Evolutionary conservation across 1,140 invertebrate species (phyloP), one percentile per base, ranked within the genome.

Genomic region (Zaprionus davidi): DNA sequence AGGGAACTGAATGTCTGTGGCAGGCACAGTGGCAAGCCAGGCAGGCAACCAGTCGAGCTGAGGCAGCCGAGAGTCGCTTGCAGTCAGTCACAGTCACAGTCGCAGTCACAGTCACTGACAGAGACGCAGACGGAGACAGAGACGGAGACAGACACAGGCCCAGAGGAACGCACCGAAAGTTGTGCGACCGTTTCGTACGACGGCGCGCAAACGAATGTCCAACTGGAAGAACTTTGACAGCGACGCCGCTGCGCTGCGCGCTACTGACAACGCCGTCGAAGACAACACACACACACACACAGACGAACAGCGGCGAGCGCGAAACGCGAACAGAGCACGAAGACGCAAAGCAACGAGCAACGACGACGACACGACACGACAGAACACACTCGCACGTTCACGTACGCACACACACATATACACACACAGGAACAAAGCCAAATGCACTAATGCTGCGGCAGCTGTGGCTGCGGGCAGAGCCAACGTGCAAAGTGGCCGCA

Each of bases 201-300:
- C 91, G 90, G 90, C 90, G 80, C 90, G 86, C 90, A 90, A 91
- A 78, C 81, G 86, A 91, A 91, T 91, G 80, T 90, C 36, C 38
- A 60, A 71, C 60, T 71, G 78, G 76, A 91, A 90, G 82, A 88
- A 88, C 86, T 88, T 71, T 73, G 66, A 57, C 62, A 60, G 65
- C 76, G 60, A 75, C 66, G 78, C 68, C 53, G 83, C 63, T 72
- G 56, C 56, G 46, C 46, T 20, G 46, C 46, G 46, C 13, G 38
- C 31, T 34, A 34, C 46, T 51, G 46, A 46, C 6, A 46, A 13
- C 62, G 71, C 57, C 67, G 74, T 51, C 28, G 66, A 79, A 74
- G 58, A 71, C 55, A 63, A 44, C 77, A 66, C 28, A 58, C 36
- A 11, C 62, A 36, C 55, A 56, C 67, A 75, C 38, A 74, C 68